These are phyloP conservation scores for Ceriagrion tenellum DNA, from an alignment of 2,888 invertebrate species.

Conservation along the genomic window DNA sequence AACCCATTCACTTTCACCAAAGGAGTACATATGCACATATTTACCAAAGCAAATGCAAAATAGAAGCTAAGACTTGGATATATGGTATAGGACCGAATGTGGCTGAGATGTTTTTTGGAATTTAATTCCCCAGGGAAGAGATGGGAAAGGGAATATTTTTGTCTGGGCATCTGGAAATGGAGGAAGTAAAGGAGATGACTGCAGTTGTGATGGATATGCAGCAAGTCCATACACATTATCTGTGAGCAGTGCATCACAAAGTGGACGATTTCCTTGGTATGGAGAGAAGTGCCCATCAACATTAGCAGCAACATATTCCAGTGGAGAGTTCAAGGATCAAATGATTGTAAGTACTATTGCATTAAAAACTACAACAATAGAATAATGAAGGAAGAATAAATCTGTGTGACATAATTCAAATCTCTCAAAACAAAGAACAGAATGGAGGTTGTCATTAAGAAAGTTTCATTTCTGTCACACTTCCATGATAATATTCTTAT, in stretches of 20 bases:
- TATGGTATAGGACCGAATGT: no score
- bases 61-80: no score
- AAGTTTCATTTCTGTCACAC: no score
- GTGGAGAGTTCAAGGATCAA: conserved; percentile 90
- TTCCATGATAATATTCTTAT: no score
- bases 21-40: no score
- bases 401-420: no score
- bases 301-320: conserved; percentile 93
- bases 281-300: conserved; percentile 94
- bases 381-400: no score
- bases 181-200: conserved; percentile 90
- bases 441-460: no score
- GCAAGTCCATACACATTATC: conserved; percentile 92
- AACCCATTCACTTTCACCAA: no score
- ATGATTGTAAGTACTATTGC: conserved; percentile 86
- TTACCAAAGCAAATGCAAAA: no score
- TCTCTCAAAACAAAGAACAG: no score
- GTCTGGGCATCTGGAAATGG: conserved; percentile 98
- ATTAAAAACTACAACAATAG: no score
- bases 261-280: conserved; percentile 92
- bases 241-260: conserved; percentile 91
- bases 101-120: neutral
- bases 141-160: conserved; percentile 91
- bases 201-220: conserved; percentile 95
- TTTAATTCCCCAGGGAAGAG: conserved; percentile 79